Percentiles rank a stretch among this genome's conserved stretches.
phyloP scores from a whole-genome alignment of 2,113 vertebrate genomes.

The Amia ocellicauda region DNA sequence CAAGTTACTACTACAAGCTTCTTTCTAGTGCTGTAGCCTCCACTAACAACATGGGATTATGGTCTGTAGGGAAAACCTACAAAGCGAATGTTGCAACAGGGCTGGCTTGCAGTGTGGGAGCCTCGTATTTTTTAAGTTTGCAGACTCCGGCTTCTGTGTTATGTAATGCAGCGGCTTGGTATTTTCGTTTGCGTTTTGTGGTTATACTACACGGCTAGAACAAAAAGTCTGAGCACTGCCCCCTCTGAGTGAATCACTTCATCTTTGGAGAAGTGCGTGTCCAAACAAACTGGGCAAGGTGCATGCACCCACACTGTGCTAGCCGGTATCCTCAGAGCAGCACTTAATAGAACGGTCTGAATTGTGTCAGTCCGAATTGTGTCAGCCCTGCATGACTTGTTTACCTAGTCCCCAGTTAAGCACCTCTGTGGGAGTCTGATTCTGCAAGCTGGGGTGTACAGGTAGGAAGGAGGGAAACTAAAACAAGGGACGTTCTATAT shows the following conservation, averaged over 20 bases:
- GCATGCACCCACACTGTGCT: slow-evolving; percentile 56
- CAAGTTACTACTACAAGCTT: neutral
- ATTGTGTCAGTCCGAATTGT: slow-evolving; percentile 18
- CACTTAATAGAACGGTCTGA: slow-evolving; percentile 40
- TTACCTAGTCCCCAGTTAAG: neutral
- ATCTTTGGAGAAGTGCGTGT: slow-evolving; percentile 57
- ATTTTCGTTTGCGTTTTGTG: neutral
- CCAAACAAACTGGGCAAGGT: slow-evolving; percentile 43
- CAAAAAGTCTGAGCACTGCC: slow-evolving; percentile 35
- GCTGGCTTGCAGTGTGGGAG: neutral
- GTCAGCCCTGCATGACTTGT: neutral
- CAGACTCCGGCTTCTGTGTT: neutral
- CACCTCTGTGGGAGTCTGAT: slow-evolving; percentile 12
- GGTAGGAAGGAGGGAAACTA: neutral
- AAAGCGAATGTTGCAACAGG: neutral
- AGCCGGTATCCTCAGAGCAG: slow-evolving; percentile 42
- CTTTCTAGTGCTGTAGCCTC: neutral
- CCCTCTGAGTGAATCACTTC: slow-evolving; percentile 30
- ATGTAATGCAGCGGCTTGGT: slow-evolving; percentile 10
- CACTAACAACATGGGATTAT: neutral
- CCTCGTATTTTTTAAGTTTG: neutral
- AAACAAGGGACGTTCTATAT: neutral
- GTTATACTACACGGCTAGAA: slow-evolving; percentile 27
- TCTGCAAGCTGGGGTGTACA: neutral
- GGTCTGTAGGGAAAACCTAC: neutral